phyloP scores from a whole-genome alignment of 1,140 invertebrate genomes.

The Drosophila busckii region DNA sequence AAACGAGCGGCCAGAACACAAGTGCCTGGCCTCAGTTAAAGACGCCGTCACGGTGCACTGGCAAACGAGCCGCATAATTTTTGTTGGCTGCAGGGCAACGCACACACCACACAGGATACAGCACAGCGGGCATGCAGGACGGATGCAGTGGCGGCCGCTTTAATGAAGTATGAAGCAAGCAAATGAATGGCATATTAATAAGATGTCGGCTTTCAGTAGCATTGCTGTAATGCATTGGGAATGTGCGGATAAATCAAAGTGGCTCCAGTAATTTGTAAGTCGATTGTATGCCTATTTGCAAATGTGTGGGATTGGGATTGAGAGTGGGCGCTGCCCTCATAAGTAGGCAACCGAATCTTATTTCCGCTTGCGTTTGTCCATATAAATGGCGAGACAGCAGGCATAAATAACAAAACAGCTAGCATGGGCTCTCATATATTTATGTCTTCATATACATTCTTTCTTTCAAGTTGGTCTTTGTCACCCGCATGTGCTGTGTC shows the following conservation, averaged over 20 bases:
- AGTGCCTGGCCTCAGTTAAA: neutral
- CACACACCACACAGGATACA: conserved; percentile 57
- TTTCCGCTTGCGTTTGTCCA: conserved; percentile 7
- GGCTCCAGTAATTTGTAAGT: conserved; percentile 61
- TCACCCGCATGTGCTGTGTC: conserved; percentile 11
- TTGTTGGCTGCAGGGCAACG: conserved; percentile 68
- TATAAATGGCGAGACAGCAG: conserved; percentile 52
- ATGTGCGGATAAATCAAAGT: conserved; percentile 65
- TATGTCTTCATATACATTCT: neutral
- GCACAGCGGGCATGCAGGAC: conserved; percentile 9
- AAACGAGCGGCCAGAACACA: conserved; percentile 58
- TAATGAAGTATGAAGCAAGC: conserved; percentile 72
- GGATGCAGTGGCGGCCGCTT: conserved; percentile 43
- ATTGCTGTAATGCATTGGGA: conserved; percentile 39
- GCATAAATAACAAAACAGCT: conserved; percentile 59
- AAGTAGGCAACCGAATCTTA: conserved; percentile 41
- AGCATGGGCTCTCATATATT: conserved; percentile 15
- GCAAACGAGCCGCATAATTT: conserved; percentile 75
- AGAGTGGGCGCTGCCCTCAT: neutral
- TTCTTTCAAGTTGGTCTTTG: conserved; percentile 6
- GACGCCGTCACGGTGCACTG: conserved; percentile 6
- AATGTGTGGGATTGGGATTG: neutral
- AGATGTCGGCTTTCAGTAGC: conserved; percentile 58
- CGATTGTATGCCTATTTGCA: conserved; percentile 16
- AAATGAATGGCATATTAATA: conserved; percentile 75